A percentile compares a stretch with the other conserved stretches of the same genome.
These are phyloP conservation scores for Entomobrya proxima DNA, from an alignment of 2,888 invertebrate species.

Conservation along the genomic window DNA sequence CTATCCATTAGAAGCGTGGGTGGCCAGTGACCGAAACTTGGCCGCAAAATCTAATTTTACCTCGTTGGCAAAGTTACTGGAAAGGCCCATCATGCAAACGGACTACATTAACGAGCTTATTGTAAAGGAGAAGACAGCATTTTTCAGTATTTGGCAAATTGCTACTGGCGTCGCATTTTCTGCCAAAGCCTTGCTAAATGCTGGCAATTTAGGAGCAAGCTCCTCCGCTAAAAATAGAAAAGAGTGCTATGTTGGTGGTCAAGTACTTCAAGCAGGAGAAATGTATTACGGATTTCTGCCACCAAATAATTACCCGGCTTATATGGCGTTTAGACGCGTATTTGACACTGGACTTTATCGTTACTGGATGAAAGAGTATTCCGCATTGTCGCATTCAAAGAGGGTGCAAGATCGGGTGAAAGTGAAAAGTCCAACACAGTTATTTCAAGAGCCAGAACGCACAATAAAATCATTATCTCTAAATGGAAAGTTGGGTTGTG, in stretches of 20 bases:
- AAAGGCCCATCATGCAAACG: background rate
- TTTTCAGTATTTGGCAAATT: constrained; percentile 21
- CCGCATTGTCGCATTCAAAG: background rate
- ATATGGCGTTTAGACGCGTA: background rate
- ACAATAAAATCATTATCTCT: background rate
- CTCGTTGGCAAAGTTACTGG: background rate
- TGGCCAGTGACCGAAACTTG: background rate
- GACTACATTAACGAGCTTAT: background rate
- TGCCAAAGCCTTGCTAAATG: background rate
- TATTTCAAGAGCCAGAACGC: background rate
- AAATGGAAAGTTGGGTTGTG: background rate
- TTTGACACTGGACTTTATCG: constrained; percentile 19
- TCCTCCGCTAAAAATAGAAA: background rate
- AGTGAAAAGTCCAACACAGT: constrained; percentile 19
- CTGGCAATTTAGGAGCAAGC: no score
- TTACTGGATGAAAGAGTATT: constrained; percentile 25
- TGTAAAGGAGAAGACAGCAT: background rate
- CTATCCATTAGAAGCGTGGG: background rate
- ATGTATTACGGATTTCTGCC: constrained; percentile 20
- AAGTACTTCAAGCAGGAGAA: constrained; percentile 19
- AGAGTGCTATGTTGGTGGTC: constrained; percentile 33
- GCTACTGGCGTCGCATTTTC: constrained; percentile 10
- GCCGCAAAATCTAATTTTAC: background rate
- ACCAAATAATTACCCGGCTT: background rate
- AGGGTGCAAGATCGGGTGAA: constrained; percentile 30